These are phyloP conservation scores for Pachycephala philippinensis DNA, from an alignment of 2,113 vertebrate genomes.

Conservation along the genomic window DNA sequence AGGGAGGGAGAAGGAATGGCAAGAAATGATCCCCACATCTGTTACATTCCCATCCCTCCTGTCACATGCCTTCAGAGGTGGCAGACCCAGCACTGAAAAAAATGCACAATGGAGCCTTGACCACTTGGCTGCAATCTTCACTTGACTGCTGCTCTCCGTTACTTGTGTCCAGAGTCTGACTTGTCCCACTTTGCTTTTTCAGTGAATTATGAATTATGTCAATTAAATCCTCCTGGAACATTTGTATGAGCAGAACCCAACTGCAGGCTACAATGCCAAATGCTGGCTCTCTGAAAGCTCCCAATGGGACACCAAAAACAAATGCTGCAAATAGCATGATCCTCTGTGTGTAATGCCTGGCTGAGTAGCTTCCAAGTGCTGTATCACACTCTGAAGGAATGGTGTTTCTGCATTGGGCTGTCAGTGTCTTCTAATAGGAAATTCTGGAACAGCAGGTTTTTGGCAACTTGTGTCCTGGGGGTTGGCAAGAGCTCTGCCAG, in stretches of 20 bases:
- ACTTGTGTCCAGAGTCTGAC: neutral
- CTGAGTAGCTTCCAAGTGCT: neutral
- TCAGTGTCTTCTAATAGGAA: neutral
- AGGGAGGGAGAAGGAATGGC: neutral
- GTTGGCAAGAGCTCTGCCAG: neutral
- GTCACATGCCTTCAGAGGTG: neutral
- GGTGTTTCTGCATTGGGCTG: neutral
- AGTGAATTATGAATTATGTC: neutral
- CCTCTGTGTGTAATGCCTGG: neutral
- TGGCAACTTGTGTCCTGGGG: fast-evolving
- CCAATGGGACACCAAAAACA: neutral
- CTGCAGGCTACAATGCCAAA: neutral
- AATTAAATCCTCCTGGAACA: neutral
- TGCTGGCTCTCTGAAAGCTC: neutral
- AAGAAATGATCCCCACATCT: neutral
- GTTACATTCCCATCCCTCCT: neutral
- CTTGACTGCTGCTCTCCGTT: neutral
- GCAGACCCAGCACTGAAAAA: neutral
- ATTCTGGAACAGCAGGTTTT: neutral
- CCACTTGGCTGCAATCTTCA: neutral
- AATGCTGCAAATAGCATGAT: neutral
- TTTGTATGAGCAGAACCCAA: neutral
- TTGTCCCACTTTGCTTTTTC: neutral
- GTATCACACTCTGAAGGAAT: neutral
- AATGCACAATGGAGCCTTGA: neutral